Evolutionary conservation across 2,797 vertebrate species (phyloP).

Genomic region (Petrocephalus schoutedeni): DNA sequence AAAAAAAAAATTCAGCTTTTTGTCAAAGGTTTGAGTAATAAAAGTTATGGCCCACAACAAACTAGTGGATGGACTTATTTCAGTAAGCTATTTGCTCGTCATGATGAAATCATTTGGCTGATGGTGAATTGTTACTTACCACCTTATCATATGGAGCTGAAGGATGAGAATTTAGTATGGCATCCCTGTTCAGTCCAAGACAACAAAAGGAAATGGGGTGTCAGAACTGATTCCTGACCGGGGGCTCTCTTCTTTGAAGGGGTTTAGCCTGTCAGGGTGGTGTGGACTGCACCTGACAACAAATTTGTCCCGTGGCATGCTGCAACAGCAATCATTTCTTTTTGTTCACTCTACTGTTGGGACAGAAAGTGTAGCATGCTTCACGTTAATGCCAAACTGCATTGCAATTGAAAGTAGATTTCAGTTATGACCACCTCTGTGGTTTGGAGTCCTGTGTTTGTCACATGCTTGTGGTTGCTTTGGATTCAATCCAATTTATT

Average conservation of each 20-base stretch:
- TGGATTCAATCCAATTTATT: no score
- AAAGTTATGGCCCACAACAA: not conserved
- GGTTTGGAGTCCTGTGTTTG: not conserved
- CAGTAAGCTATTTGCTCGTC: not conserved
- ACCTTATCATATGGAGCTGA: not conserved
- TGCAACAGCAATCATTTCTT: not conserved
- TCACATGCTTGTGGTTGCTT: not conserved
- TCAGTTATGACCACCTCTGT: not conserved
- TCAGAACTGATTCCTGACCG: not conserved
- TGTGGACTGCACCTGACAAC: not conserved
- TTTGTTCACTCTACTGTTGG: not conserved
- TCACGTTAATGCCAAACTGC: not conserved
- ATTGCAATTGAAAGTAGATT: not conserved
- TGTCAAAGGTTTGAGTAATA: not conserved
- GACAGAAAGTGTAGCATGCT: not conserved
- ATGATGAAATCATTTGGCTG: not conserved
- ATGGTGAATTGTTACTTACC: not conserved
- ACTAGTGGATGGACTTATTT: not conserved
- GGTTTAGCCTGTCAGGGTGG: not conserved
- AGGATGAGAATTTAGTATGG: not conserved
- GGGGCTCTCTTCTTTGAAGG: not conserved
- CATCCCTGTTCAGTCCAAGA: not conserved
- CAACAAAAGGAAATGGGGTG: not conserved
- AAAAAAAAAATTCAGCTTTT: not conserved
- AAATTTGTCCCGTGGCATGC: not conserved